These are phyloP conservation scores for Acleris cristana DNA, from an alignment of 2,888 invertebrate species.

Conservation along the genomic window DNA sequence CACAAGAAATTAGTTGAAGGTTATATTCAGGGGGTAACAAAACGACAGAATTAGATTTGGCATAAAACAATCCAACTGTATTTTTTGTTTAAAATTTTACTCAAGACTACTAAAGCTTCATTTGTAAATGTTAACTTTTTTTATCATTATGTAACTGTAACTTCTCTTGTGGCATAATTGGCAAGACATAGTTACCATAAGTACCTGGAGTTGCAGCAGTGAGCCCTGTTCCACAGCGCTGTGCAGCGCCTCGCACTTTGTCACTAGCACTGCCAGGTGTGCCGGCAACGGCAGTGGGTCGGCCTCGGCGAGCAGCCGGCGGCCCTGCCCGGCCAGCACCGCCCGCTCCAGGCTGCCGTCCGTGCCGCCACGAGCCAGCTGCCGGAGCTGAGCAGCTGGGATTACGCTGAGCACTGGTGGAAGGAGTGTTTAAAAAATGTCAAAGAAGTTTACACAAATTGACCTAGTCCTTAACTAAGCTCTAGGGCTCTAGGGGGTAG, in stretches of 20 bases:
- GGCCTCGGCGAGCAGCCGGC: conserved; percentile 65
- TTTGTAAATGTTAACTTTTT: too few species aligned
- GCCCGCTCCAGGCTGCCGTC: conserved; percentile 74
- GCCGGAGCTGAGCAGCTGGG: conserved; percentile 67
- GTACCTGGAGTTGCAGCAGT: conserved; percentile 86
- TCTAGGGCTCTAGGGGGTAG: too few species aligned
- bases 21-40: too few species aligned
- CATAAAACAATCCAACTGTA: too few species aligned
- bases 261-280: conserved; percentile 86
- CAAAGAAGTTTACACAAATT: too few species aligned
- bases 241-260: conserved; percentile 90
- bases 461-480: too few species aligned
- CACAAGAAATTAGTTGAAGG: too few species aligned
- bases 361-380: conserved; percentile 68
- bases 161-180: neutral
- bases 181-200: conserved; percentile 55
- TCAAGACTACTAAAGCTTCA: too few species aligned
- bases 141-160: too few species aligned
- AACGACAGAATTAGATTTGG: too few species aligned
- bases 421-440: neutral
- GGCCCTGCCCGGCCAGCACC: conserved; percentile 74
- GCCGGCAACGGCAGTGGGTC: conserved; percentile 61
- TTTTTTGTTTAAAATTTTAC: too few species aligned
- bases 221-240: conserved; percentile 89
- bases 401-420: conserved; percentile 63